Conservation (phyloP, 2,113 vertebrate species). For the Ramphastos sulfuratus region DNA sequence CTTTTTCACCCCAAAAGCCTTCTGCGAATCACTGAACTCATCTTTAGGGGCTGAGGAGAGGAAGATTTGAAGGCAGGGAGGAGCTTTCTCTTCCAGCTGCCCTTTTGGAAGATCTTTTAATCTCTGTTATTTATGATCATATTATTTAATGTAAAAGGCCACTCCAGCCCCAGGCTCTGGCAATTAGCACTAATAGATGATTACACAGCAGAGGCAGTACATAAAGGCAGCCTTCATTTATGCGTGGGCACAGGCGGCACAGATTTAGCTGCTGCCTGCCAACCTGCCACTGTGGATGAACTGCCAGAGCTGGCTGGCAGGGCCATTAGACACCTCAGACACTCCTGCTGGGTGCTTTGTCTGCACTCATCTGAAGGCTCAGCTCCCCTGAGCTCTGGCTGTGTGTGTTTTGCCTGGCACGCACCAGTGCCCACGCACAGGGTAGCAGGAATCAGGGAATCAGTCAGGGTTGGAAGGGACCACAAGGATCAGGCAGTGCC, state of each 20-base stretch:
- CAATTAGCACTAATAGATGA: background rate
- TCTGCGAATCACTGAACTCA: no score
- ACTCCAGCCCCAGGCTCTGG: background rate
- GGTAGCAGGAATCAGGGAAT: background rate
- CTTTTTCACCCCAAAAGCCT: no score
- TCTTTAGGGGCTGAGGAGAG: background rate
- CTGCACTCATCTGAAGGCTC: background rate
- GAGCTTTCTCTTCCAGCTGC: background rate
- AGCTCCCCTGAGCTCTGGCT: background rate
- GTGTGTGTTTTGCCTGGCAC: background rate
- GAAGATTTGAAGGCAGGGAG: background rate
- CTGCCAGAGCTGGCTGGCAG: background rate
- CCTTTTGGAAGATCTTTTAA: background rate
- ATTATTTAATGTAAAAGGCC: background rate
- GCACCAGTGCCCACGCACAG: accelerated
- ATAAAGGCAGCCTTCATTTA: background rate
- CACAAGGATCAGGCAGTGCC: no score
- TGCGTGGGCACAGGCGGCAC: background rate
- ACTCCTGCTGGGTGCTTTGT: background rate
- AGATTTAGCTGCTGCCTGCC: background rate
- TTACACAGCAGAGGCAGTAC: background rate
- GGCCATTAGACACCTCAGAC: background rate
- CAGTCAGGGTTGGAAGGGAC: background rate
- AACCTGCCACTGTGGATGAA: background rate
- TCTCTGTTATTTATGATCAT: background rate